Evolutionary conservation across 1,140 invertebrate species (phyloP).

Genomic region (Brachystomella parvula): DNA sequence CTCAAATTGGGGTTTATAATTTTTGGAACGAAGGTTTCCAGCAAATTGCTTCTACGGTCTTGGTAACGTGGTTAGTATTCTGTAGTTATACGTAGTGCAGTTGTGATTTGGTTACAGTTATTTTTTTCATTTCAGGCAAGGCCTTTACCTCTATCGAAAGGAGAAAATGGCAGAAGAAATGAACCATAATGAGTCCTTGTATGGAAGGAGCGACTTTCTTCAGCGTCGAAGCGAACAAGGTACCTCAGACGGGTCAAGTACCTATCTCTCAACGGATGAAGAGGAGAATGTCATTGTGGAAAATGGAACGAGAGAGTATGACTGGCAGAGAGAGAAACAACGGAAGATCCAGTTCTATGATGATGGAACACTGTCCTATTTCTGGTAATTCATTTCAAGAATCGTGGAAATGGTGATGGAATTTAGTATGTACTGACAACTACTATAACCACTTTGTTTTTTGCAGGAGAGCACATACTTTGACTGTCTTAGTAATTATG

Average conservation of each 20-base stretch:
- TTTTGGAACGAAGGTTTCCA: too few species aligned
- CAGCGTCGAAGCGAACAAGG: background rate
- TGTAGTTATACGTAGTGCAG: background rate
- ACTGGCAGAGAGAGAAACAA: conserved; percentile 46
- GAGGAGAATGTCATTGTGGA: background rate
- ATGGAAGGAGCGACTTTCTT: background rate
- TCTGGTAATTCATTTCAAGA: conserved; percentile 46
- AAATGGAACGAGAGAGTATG: conserved; percentile 38
- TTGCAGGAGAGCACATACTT: conserved; percentile 50
- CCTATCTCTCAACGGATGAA: background rate
- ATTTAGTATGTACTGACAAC: background rate
- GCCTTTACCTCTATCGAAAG: background rate
- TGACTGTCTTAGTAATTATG: conserved; percentile 48
- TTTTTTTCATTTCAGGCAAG: background rate
- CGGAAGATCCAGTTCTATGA: conserved; percentile 46
- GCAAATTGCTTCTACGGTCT: background rate
- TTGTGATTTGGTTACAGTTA: background rate
- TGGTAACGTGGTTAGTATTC: background rate
- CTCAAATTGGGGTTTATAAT: too few species aligned
- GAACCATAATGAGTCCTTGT: background rate
- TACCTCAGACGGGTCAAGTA: background rate
- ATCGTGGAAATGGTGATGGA: background rate
- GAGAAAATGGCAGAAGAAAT: background rate
- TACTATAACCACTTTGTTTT: conserved; percentile 26
- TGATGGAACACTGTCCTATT: conserved; percentile 52